Base-by-base conservation (phyloP, 2,113 vertebrate species). In the Alces alces region DNA sequence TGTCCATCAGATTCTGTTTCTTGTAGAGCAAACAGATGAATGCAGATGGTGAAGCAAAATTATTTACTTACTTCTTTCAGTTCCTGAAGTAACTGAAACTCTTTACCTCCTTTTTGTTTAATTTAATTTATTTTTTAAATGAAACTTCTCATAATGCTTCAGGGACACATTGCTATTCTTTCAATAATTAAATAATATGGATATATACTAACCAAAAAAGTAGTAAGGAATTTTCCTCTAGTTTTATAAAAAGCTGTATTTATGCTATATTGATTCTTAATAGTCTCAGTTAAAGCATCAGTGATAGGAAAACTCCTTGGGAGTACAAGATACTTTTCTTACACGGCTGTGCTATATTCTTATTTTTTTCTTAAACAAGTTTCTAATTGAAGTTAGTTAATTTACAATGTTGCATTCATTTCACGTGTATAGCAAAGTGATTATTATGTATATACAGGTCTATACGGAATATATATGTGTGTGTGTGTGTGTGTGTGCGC, bases 1-100 rank as follows among this genome's bases (percentile, higher is more conserved):
- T 89, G 96, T 98, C 96, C 95, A 95, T 97, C 94, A 97, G 92
- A 50, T 78, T 61, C 97, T 95, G 86, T 98, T 98, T 52, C 87
- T 64, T 86, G 54, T 52, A 64, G 36, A 90, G n/a, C 36, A 87
- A 90, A 83, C 14, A 83, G 58, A 94, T 47, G 11, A 23, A 64
- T 91, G 78, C 79, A 96, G 92, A 96, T 55, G 54, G 90, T 21
- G 83, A 95, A 86, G 33, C 45, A 91, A 98, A 98, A 97, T 80
- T 23, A 33, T 39, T 84, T 73, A 87, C 58, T 98, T 98, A 61
- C 89, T 91, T 98, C 96, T 61, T 70, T 43, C 2, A 52, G 2
- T 96, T 98, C 83, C 79, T 50, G 83, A 64, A 87, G 50, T 64
- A 54, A 52, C 66, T 92, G 92, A 52, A 54, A 96, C 6, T 57